Conservation (phyloP, 1,140 invertebrate species). For the Vanessa atalanta region DNA sequence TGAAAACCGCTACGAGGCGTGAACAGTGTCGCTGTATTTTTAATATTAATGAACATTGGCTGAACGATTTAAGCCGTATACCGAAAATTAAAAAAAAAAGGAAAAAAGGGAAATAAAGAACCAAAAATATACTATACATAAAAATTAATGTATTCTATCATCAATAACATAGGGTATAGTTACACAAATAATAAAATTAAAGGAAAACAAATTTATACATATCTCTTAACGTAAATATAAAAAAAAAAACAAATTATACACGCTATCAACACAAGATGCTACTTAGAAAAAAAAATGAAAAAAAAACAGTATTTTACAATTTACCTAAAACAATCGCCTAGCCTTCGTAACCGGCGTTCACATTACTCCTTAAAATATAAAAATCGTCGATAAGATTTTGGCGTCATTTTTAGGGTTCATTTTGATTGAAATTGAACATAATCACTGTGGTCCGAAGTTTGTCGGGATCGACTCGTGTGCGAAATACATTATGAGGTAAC, state of each 20-base stretch:
- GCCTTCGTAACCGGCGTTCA: slow-evolving; percentile 54
- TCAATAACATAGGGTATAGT: slow-evolving; percentile 79
- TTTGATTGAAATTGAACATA: slow-evolving; percentile 48
- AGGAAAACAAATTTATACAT: slow-evolving; percentile 80
- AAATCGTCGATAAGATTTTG: slow-evolving; percentile 70
- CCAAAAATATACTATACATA: slow-evolving; percentile 77
- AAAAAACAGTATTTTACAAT: slow-evolving; percentile 72
- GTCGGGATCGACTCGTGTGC: slow-evolving; percentile 24
- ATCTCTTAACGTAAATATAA: slow-evolving; percentile 78
- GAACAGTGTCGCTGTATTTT: slow-evolving; percentile 9
- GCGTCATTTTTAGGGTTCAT: slow-evolving; percentile 66
- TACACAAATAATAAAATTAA: slow-evolving; percentile 79
- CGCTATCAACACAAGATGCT: slow-evolving; percentile 76
- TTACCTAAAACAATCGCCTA: slow-evolving; percentile 65
- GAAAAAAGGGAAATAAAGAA: slow-evolving; percentile 60
- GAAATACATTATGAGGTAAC: slow-evolving; percentile 43
- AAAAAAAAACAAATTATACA: slow-evolving; percentile 78
- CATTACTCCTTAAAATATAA: slow-evolving; percentile 52
- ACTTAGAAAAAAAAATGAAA: slow-evolving; percentile 61
- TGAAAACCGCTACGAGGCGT: slow-evolving; percentile 16
- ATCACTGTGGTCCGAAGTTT: slow-evolving; percentile 14
- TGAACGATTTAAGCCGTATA: slow-evolving; percentile 34
- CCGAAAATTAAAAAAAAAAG: slow-evolving; percentile 46
- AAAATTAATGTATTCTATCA: slow-evolving; percentile 80
- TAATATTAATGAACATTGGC: slow-evolving; percentile 42